Base-by-base conservation (phyloP, 1,140 invertebrate species). In the Apis dorsata region DNA sequence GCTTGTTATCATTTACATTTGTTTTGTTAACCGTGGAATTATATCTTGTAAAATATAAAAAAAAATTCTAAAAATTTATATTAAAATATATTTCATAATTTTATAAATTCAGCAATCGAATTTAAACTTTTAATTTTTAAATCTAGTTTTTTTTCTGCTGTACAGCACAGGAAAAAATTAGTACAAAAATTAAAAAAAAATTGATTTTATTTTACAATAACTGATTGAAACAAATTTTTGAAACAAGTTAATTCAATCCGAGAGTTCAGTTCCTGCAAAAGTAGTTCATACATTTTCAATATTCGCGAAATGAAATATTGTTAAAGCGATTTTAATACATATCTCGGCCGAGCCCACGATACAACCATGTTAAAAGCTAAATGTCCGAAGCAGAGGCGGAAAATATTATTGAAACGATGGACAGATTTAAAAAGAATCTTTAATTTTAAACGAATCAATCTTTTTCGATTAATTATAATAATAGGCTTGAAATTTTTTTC, bases 391-490 rank as follows among this genome's bases (percentile, higher is more conserved):
- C 13, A 57, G 66, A 51, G 51, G 15, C 51, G 28, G 63, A 68
- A 78, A 78, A 78, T 78, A 78, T 78, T 78, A 69, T 57, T 4
- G 28, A 66, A 24, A 78, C 17, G 28, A 13, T 13, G 28, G 28
- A 19, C 34, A 13, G 7, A 51, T 24, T 21, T 69, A 34, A 78
- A 69, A 78, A 34, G 65, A 59, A 78, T 78, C 55, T 49, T 57
- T 78, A 68, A 78, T 68, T 57, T 24, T 44, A 24, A 69, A 78
- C 57, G 49, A 69, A 78, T 24, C 34, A 57, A 9, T 34, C 53
- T 69, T 28, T 78, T 21, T 68, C 13, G 75, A 21, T n/a, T 68
- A 66, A 68, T 78, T 78, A 69, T n/a, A 44, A 44, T 44, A 44
- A 44, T 44, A 44, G 34, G 5, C 34, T 44, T 44, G 19, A 28